Evolutionary conservation across 2,797 vertebrate species (phyloP), one percentile per base, ranked within the genome.

Genomic region (Gallinago stenura): DNA sequence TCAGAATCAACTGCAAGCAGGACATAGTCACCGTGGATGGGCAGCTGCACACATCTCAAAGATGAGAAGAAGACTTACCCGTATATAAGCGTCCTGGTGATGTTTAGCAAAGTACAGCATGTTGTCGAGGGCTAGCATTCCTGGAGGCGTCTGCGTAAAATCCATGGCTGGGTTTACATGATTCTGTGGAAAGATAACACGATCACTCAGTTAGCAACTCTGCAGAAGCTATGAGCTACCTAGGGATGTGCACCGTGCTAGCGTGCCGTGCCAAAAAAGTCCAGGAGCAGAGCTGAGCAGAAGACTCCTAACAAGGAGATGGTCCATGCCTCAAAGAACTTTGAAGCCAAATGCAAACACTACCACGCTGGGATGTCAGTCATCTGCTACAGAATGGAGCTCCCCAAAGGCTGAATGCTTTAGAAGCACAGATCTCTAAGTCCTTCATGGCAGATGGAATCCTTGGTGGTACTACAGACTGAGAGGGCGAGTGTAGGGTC

Each of bases 141-240:
- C 99, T 9, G 99, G 99, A 96, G 99, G 99, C 28, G 99, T 99
- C 98, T 99, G 99, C 0, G 99, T 99, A 93, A 99, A 99, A 98
- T 99, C 99, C 98, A 99, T 98, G 10, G 99, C 99, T n/a, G 99
- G 99, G 97, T 99, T 99, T 93, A 99, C 99, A 15, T 99, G 99
- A 93, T 99, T 99, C 99, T 99, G 98, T 66, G 65, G 60, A 72
- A 78, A 80, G 43, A 82, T 21, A 77, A 73, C 20, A 57, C 35
- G 37, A 62, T 35, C 26, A 28, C 13, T 48, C 68, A 26, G 0
- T 65, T 14, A 91, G 28, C 39, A 53, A 4, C 33, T 72, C 41
- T 7, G 33, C 53, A 61, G 73, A 75, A 78, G 22, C 39, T 26
- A 8, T 17, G 56, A 39, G 18, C 12, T 57, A 12, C 37, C 5